These are phyloP conservation scores for Sinodicranocentrus sp. DNA, from an alignment of 2,888 invertebrate genomes.

Conservation along the genomic window DNA sequence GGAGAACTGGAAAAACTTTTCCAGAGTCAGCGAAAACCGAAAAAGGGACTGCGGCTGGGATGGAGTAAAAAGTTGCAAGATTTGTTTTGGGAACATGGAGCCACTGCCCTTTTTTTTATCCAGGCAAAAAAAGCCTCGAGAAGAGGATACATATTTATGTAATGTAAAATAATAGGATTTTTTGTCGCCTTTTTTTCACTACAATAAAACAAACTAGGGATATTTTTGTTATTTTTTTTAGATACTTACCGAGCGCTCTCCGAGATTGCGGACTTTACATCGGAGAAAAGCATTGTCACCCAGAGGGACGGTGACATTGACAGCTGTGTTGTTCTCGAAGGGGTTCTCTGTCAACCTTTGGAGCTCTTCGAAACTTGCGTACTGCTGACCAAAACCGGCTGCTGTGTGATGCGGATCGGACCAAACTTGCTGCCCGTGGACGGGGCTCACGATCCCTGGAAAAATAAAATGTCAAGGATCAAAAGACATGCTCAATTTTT, in stretches of 20 bases:
- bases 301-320: conserved; percentile 87
- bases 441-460: conserved; percentile 73
- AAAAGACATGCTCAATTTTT: conserved; percentile 21
- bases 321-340: conserved; percentile 86
- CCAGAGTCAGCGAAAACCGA: not conserved
- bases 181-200: conserved; percentile 1
- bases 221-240: conserved; percentile 1
- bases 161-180: not conserved
- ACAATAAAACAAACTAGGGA: not conserved
- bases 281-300: conserved; percentile 89
- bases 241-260: conserved; percentile 84
- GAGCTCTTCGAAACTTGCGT: conserved; percentile 81
- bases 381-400: conserved; percentile 77
- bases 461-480: conserved; percentile 8
- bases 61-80: not conserved
- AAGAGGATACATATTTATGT: not conserved
- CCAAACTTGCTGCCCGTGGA: conserved; percentile 67
- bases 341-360: conserved; percentile 79
- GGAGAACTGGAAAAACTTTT: not conserved
- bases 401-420: conserved; percentile 66
- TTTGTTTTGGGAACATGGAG: conserved; percentile 10
- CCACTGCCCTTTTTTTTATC: not conserved
- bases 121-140: not conserved
- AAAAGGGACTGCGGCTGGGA: not conserved
- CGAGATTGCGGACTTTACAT: conserved; percentile 87